Percentiles rank a stretch among this genome's conserved stretches.
Conservation (phyloP, 2,113 vertebrate genomes). For the Cepphus grylle region DNA sequence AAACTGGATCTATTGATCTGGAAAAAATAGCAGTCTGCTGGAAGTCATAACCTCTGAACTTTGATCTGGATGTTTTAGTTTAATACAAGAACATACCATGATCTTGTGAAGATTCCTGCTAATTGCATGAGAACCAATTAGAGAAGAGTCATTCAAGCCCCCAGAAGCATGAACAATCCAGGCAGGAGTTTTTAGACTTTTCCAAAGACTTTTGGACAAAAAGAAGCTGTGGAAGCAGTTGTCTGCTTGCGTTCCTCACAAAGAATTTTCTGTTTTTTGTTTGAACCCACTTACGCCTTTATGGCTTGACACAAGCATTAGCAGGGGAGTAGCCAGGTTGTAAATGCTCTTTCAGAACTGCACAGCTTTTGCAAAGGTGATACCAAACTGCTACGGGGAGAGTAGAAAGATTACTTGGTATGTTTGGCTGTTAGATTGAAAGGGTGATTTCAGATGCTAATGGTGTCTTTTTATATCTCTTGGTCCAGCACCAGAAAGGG, state of each 20-base stretch:
- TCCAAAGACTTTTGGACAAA: neutral
- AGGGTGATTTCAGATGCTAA: neutral
- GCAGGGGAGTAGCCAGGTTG: neutral
- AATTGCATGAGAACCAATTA: neutral
- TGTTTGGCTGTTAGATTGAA: neutral
- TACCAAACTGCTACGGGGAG: neutral
- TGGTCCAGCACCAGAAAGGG: neutral
- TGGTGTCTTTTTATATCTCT: neutral
- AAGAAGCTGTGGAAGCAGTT: neutral
- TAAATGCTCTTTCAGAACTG: neutral
- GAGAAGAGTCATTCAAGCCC: neutral
- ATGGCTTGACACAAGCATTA: neutral
- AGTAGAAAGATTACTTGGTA: neutral
- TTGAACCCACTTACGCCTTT: neutral
- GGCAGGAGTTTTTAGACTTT: neutral
- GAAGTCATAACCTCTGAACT: neutral
- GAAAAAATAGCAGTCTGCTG: neutral
- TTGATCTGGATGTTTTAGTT: neutral
- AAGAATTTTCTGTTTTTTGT: neutral
- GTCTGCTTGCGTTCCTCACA: neutral
- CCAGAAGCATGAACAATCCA: neutral
- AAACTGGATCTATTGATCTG: neutral
- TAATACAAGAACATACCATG: rapidly evolving
- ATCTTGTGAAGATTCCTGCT: neutral
- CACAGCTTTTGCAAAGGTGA: neutral